Conservation (phyloP, 1,140 invertebrate genomes). For the Adelges cooleyi region DNA sequence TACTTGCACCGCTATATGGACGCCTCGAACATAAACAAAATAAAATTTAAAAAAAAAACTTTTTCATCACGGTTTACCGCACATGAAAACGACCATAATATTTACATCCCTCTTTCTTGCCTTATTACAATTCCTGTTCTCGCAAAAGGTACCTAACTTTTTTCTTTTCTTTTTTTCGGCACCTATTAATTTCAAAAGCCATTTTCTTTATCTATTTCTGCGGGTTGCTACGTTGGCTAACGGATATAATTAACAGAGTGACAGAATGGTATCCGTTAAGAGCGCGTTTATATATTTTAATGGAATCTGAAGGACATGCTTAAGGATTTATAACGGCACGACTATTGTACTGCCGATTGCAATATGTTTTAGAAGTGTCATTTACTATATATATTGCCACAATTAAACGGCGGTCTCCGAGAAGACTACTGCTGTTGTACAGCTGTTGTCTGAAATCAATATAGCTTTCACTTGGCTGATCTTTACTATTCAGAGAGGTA, state of each 20-base stretch:
- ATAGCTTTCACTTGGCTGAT: too few species aligned
- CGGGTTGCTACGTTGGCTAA: conserved; percentile 1
- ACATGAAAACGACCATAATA: conserved; percentile 21
- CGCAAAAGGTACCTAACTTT: conserved; percentile 9
- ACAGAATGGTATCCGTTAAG: too few species aligned
- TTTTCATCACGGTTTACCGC: conserved; percentile 19
- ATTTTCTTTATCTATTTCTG: conserved; percentile 1
- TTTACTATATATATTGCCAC: too few species aligned
- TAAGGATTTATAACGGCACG: too few species aligned
- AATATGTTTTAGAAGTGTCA: too few species aligned
- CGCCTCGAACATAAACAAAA: neutral
- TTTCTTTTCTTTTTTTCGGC: neutral
- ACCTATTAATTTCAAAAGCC: conserved; percentile 1
- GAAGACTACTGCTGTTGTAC: too few species aligned
- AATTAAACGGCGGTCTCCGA: too few species aligned
- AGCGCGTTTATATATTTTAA: too few species aligned
- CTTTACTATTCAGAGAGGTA: too few species aligned
- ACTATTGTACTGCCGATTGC: too few species aligned
- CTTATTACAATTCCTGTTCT: conserved; percentile 11
- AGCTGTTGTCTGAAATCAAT: too few species aligned
- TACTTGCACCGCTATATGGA: neutral
- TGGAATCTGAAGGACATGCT: too few species aligned
- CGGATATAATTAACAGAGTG: conserved; percentile 16
- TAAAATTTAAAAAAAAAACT: conserved; percentile 9
- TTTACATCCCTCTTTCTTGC: neutral